These are phyloP conservation scores for Tapirus terrestris DNA, from an alignment of 2,113 vertebrate genomes.

Conservation along the genomic window DNA sequence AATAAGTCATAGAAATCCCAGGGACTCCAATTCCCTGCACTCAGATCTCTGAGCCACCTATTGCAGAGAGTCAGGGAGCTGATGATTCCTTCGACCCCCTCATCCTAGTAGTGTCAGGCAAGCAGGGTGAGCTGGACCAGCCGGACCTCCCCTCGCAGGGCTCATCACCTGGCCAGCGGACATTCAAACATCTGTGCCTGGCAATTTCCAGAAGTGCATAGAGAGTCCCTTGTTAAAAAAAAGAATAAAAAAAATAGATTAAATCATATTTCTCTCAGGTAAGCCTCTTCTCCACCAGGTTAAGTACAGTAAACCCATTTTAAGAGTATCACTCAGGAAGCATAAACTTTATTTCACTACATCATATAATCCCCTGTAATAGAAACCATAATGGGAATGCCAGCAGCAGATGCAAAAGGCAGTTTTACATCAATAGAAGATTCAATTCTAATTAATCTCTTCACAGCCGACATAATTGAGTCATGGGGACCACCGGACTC, in stretches of 20 bases:
- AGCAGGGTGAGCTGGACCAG: not conserved
- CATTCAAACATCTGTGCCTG: not conserved
- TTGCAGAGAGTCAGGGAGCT: not conserved
- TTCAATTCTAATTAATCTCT: conserved; percentile 87
- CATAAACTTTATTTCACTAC: conserved; percentile 79
- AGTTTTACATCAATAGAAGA: conserved; percentile 84
- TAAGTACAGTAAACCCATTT: conserved; percentile 76
- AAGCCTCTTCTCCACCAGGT: conserved; percentile 48
- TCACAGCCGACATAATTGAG: conserved; percentile 80
- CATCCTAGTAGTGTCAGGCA: not conserved
- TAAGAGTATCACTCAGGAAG: conserved; percentile 58
- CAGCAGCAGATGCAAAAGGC: conserved; percentile 79
- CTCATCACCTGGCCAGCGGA: fast-evolving
- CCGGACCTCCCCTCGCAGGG: not conserved
- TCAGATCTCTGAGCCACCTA: not conserved
- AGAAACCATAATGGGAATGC: conserved; percentile 76
- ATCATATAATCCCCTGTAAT: conserved; percentile 78
- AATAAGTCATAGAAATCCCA: not conserved
- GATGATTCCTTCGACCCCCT: not conserved
- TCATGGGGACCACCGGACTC: conserved; percentile 69
- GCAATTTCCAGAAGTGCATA: not conserved
- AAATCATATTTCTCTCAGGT: conserved; percentile 14
- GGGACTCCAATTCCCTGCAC: not conserved
- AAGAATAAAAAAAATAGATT: not conserved
- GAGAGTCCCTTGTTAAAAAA: not conserved